Evolutionary conservation across 2,888 invertebrate genomes (phyloP).

Genomic region (Drosophila nr. fundita): DNA sequence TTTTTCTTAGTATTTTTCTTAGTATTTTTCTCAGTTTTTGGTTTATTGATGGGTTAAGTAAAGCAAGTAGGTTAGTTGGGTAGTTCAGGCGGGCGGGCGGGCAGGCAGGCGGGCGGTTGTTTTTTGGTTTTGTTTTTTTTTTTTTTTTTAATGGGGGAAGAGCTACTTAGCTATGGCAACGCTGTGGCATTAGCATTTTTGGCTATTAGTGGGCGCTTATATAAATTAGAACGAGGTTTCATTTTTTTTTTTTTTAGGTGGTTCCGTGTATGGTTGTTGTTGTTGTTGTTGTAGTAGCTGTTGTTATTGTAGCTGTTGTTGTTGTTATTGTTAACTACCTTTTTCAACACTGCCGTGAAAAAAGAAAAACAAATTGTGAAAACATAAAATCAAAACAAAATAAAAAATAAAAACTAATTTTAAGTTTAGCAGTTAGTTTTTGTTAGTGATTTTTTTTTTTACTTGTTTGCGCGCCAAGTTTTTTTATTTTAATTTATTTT

Average conservation of each 20-base stretch:
- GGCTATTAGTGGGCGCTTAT: slow-evolving; percentile 25
- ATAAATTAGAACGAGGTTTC: slow-evolving; percentile 14
- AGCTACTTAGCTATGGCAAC: slow-evolving; percentile 28
- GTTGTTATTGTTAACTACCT: slow-evolving; percentile 58
- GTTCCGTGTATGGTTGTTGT: slow-evolving; percentile 40
- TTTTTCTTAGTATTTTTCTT: slow-evolving; percentile 27
- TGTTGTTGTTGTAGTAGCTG: slow-evolving; percentile 26
- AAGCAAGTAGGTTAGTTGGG: slow-evolving; percentile 40
- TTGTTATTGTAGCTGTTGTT: slow-evolving; percentile 41
- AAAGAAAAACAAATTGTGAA: slow-evolving; percentile 34
- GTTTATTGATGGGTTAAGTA: slow-evolving; percentile 38
- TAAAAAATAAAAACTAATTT: slow-evolving; percentile 21
- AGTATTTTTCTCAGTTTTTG: too few relatives aligned
- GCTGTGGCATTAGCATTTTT: slow-evolving; percentile 16
- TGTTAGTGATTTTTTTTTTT: slow-evolving; percentile 45
- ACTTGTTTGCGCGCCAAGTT: slow-evolving; percentile 25
- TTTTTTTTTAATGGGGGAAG: not conserved
- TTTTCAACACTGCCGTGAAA: slow-evolving; percentile 52
- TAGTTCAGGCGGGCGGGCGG: slow-evolving; percentile 48
- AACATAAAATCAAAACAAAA: slow-evolving; percentile 22
- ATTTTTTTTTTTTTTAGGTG: slow-evolving; percentile 6
- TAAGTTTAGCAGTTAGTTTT: slow-evolving; percentile 35
- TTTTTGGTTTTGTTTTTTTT: slow-evolving; percentile 15
- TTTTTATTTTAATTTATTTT: slow-evolving; percentile 18
- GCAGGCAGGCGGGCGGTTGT: slow-evolving; percentile 21